A percentile compares a stretch with the other conserved stretches of the same genome.
These are phyloP conservation scores for Yponomeuta sedellus DNA, from an alignment of 2,888 invertebrate species.

Conservation along the genomic window DNA sequence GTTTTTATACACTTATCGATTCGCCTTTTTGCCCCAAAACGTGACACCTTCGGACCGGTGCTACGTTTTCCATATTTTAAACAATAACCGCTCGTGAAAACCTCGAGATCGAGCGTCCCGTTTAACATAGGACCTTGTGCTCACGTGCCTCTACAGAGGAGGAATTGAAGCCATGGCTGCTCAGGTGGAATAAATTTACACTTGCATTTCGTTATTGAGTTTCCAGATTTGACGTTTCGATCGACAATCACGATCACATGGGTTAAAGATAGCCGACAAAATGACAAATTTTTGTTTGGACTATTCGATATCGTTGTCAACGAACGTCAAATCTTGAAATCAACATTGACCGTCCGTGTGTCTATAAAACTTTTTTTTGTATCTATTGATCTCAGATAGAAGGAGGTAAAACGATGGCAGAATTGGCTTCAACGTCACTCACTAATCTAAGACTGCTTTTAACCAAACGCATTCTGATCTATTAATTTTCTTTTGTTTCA, in stretches of 20 bases:
- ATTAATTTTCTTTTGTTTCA: conserved; percentile 55
- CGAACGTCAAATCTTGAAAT: too few species aligned
- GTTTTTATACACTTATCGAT: conserved; percentile 27
- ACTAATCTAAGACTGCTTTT: not conserved
- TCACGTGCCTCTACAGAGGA: not conserved
- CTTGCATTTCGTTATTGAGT: too few species aligned
- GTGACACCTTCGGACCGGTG: conserved; percentile 47
- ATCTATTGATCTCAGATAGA: too few species aligned
- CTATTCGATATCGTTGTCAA: too few species aligned
- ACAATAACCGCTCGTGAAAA: conserved; percentile 27
- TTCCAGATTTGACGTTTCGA: too few species aligned
- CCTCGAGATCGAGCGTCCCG: conserved; percentile 28
- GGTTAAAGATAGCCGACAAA: too few species aligned
- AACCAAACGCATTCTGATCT: conserved; percentile 15
- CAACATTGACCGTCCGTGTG: too few species aligned
- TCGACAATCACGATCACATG: too few species aligned
- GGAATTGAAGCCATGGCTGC: not conserved
- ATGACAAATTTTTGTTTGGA: too few species aligned
- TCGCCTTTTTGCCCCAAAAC: conserved; percentile 46
- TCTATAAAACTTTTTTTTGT: too few species aligned
- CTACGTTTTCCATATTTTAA: conserved; percentile 36
- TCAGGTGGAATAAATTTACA: too few species aligned
- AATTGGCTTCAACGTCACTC: not conserved
- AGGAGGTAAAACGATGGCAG: not conserved
- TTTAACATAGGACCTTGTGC: conserved; percentile 48